A percentile compares a stretch with the other conserved stretches of the same genome.
Evolutionary conservation across 2,888 invertebrate genomes (phyloP).

Genomic region (Metellina segmentata): DNA sequence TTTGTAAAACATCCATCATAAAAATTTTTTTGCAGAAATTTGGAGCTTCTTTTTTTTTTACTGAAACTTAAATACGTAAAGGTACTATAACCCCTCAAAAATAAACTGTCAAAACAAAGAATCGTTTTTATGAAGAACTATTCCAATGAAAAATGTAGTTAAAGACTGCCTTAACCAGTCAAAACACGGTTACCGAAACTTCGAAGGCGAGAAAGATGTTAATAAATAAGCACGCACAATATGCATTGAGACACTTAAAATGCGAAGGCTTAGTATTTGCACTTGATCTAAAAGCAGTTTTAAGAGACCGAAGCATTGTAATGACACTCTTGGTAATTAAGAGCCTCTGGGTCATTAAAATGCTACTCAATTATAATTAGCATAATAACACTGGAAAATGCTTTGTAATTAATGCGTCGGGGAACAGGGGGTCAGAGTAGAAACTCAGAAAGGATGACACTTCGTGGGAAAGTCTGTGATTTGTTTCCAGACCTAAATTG

Average conservation of each 20-base stretch:
- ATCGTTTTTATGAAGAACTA: too few relatives aligned
- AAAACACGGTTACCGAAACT: neutral
- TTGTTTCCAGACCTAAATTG: constrained; percentile 4
- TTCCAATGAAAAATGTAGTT: too few relatives aligned
- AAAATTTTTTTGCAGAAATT: too few relatives aligned
- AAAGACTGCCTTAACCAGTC: too few relatives aligned
- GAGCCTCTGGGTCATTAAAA: constrained; percentile 56
- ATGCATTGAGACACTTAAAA: neutral
- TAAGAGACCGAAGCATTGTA: constrained; percentile 5
- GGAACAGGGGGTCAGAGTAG: constrained; percentile 8
- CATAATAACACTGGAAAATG: constrained; percentile 22
- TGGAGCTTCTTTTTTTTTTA: too few relatives aligned
- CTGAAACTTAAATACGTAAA: too few relatives aligned
- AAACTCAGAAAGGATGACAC: constrained; percentile 8
- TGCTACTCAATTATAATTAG: constrained; percentile 55
- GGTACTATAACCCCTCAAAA: too few relatives aligned
- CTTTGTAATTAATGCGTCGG: constrained; percentile 46
- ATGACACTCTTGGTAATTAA: constrained; percentile 51
- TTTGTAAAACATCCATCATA: too few relatives aligned
- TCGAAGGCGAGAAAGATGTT: neutral
- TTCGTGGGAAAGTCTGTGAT: constrained; percentile 13
- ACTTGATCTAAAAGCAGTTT: constrained; percentile 3
- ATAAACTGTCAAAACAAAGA: too few relatives aligned
- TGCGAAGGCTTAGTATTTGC: neutral
- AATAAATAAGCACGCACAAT: neutral